Conservation (phyloP, 2,888 invertebrate genomes). For the Tipula vernalis region DNA sequence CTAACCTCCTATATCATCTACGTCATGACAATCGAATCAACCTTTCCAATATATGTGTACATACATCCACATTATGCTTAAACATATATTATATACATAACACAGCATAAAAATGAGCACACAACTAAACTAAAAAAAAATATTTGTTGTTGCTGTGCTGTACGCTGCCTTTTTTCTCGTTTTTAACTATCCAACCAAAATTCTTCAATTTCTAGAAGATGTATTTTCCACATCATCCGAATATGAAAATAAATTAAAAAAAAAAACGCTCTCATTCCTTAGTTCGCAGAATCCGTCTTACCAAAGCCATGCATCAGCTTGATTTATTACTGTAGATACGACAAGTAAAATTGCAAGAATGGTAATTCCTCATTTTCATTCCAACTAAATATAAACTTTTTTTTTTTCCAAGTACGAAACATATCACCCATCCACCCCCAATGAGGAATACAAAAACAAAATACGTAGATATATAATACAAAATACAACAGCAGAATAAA, state of each 20-base stretch:
- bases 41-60: not conserved
- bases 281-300: slow-evolving; percentile 20
- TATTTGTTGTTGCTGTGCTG: not conserved
- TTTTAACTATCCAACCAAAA: not conserved
- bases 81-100: not conserved
- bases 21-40: not conserved
- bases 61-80: not conserved
- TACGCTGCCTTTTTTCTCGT: not conserved
- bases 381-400: not conserved
- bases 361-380: slow-evolving; percentile 13
- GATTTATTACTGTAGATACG: slow-evolving; percentile 20
- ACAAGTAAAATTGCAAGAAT: slow-evolving; percentile 21
- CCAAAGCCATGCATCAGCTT: slow-evolving; percentile 21
- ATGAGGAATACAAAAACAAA: not conserved
- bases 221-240: not conserved
- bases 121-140: not conserved
- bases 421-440: not conserved
- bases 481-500: not conserved
- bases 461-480: not conserved
- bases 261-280: slow-evolving; percentile 10
- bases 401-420: not conserved
- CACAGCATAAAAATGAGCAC: not conserved
- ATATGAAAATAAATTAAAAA: slow-evolving; percentile 7
- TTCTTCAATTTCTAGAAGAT: not conserved
- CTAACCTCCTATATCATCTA: not conserved